Percentiles rank a stretch among this genome's conserved stretches.
Conservation (phyloP, 2,113 vertebrate genomes). For the Rhinichthys klamathensis region DNA sequence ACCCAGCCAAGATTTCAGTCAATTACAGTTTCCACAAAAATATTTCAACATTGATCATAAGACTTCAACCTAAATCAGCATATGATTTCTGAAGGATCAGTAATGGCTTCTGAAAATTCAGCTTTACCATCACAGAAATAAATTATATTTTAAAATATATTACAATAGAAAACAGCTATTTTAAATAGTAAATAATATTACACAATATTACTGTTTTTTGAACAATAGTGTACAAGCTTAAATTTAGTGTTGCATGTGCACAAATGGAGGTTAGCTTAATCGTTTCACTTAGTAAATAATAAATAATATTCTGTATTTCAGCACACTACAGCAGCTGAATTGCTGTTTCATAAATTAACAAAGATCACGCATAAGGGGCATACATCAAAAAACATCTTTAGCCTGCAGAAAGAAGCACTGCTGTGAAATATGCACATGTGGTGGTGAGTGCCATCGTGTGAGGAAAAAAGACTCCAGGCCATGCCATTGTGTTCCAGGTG, state of each 20-base stretch:
- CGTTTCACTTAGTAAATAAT: background rate
- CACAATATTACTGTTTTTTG: no score
- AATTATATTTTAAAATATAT: background rate
- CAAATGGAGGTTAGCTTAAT: background rate
- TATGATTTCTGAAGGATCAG: background rate
- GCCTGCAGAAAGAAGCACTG: conserved; percentile 15
- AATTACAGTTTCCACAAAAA: no score
- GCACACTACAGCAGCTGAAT: background rate
- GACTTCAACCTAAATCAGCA: background rate
- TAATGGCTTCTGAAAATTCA: background rate
- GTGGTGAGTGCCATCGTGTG: conserved; percentile 23
- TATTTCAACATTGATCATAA: no score
- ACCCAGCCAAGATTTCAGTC: no score
- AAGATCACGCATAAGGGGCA: background rate
- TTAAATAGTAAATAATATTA: no score
- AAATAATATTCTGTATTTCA: background rate
- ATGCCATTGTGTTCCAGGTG: conserved; percentile 35
- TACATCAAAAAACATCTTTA: conserved; percentile 23
- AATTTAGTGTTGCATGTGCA: background rate
- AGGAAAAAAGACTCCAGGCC: conserved; percentile 32
- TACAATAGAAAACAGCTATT: no score
- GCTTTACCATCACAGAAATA: background rate
- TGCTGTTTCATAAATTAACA: background rate
- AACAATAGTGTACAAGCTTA: background rate
- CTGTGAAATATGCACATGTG: conserved; percentile 35